Base-by-base conservation (phyloP, 1,140 invertebrate species). In the Hylaeus volcanicus region DNA sequence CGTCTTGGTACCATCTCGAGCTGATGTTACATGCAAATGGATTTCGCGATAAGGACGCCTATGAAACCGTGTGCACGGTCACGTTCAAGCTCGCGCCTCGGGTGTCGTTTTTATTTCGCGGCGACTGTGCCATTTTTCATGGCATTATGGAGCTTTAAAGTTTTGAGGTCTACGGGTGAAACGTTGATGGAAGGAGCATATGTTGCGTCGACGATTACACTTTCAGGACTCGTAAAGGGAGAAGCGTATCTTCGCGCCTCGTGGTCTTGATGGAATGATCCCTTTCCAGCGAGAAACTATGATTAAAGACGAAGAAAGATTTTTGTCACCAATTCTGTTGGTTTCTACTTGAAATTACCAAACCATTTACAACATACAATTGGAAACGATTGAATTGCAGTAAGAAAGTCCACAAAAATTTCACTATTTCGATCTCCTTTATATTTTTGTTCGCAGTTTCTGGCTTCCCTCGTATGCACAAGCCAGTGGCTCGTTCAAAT, bases 111-210 rank as follows among this genome's bases (percentile, higher is more conserved):
- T 61, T 61, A 61, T 70, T 61, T 43, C 15, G 1, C 26, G 5
- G 53, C 66, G 2, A 1, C 2, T 43, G 9, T 39, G 26, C 15
- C 43, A 53, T 77, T 71, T 71, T 70, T 77, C 75, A 71, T 6
- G 45, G 14, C 37, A 12, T 61, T 71, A 66, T 43, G n/a, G 14
- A 3, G 43, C n/a, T 61, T 63, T 61, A 77, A 71, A 61, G 56
- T 77, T 77, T 51, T 56, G 14, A 51, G 66, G 37, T 53, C 2
- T 37, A 8, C 15, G 15, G 43, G 68, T 51, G 48, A 70, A 70
- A 71, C 11, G 74, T 65, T 48, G 64, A 45, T 26, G 41, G 26
- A 2, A 1, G 41, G 1, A 12, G 55, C 55, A 37, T 12, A 37
- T 26, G 55, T 70, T 11, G 60, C 65, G 14, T 55, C 8, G 5